These are phyloP conservation scores for Eulemur rufifrons DNA, from an alignment of 2,113 vertebrate species.

Conservation along the genomic window DNA sequence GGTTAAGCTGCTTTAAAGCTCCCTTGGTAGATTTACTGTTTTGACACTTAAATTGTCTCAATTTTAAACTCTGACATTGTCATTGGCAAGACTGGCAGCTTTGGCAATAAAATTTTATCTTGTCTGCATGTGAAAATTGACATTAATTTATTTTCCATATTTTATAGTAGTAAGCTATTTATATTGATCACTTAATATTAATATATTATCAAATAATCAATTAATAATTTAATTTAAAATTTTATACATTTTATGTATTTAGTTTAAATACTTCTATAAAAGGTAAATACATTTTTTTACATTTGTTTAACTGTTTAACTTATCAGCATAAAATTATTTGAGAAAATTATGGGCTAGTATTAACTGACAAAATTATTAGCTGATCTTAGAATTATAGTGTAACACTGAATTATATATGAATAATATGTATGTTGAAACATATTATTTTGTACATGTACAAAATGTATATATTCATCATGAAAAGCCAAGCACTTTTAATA, in stretches of 20 bases:
- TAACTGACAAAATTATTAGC: background rate
- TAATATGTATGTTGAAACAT: no score
- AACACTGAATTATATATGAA: background rate
- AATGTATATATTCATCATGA: no score
- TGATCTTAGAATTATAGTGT: background rate
- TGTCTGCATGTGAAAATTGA: background rate
- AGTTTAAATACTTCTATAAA: background rate
- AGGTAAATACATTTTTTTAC: background rate
- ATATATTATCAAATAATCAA: background rate
- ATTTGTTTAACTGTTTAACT: background rate
- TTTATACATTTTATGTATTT: background rate
- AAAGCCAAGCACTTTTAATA: background rate
- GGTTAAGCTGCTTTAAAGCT: constrained; percentile 50
- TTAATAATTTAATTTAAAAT: background rate
- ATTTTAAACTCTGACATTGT: constrained; percentile 57
- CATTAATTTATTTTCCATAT: background rate
- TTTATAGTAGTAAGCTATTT: background rate
- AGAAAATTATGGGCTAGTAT: background rate
- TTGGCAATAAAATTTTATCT: constrained; percentile 52
- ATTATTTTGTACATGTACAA: no score
- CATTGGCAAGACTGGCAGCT: background rate
- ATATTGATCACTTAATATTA: background rate
- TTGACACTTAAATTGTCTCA: constrained; percentile 2
- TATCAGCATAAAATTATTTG: background rate
- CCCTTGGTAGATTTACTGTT: constrained; percentile 51